Conservation (phyloP, 1,140 invertebrate genomes). For the Pseudachorutes palmiensis region DNA sequence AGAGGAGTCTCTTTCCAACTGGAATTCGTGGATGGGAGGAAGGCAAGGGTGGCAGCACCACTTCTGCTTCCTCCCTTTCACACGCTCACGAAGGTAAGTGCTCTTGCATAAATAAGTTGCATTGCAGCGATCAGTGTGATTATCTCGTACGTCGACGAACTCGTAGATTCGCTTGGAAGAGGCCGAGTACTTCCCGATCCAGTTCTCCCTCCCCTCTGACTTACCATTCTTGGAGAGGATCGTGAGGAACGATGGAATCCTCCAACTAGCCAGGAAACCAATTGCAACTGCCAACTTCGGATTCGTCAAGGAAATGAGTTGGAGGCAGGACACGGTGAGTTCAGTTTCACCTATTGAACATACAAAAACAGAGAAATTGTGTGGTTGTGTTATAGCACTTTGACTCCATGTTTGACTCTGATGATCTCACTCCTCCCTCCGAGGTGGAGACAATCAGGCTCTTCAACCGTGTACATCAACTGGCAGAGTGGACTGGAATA, state of each 20-base stretch:
- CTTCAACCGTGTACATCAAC: conserved; percentile 23
- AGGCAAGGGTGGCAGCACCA: conserved; percentile 16
- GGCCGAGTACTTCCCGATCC: conserved; percentile 16
- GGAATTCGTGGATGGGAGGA: conserved; percentile 33
- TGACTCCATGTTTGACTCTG: conserved; percentile 23
- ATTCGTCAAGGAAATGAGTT: conserved; percentile 29
- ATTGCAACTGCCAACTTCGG: conserved; percentile 16
- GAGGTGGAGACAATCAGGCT: conserved; percentile 25
- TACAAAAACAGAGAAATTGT: conserved; percentile 4
- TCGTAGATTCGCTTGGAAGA: conserved; percentile 24
- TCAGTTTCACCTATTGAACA: neutral
- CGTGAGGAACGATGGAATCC: conserved; percentile 25
- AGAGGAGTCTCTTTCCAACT: conserved; percentile 26
- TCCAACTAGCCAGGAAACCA: conserved; percentile 30
- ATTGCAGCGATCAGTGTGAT: neutral
- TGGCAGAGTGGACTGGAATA: conserved; percentile 27
- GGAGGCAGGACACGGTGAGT: conserved; percentile 30
- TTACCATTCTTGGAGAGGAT: conserved; percentile 27
- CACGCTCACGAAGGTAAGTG: conserved; percentile 26
- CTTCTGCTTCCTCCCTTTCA: conserved; percentile 34
- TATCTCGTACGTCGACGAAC: neutral
- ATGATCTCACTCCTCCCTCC: conserved; percentile 14
- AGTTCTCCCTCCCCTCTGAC: conserved; percentile 29
- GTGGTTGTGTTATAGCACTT: conserved; percentile 19
- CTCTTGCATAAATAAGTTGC: neutral